Conservation (phyloP, 2,797 vertebrate species). For the Platalea minor region DNA sequence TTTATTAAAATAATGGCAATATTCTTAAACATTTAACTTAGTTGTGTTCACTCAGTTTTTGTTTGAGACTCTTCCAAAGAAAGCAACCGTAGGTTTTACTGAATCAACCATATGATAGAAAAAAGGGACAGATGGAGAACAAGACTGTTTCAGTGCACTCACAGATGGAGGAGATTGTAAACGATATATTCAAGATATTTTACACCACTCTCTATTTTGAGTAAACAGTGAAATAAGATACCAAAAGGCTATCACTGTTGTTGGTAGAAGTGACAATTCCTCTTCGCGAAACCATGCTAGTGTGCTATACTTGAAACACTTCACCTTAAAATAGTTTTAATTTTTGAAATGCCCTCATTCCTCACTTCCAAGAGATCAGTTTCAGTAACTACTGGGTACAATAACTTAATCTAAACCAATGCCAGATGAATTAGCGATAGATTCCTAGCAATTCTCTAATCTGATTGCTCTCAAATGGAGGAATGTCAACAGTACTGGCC, state of each 20-base stretch:
- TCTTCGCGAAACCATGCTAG: neutral
- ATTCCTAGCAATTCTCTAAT: neutral
- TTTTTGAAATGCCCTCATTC: neutral
- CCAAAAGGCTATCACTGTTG: neutral
- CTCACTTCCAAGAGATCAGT: neutral
- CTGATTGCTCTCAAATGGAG: neutral
- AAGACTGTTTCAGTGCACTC: neutral
- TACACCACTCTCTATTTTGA: conserved; percentile 26
- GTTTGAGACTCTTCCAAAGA: neutral
- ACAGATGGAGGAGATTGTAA: conserved; percentile 15
- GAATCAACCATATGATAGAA: neutral
- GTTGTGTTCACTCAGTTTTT: neutral
- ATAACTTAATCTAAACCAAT: neutral
- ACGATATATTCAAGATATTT: neutral
- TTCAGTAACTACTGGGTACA: neutral
- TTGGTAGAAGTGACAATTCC: neutral
- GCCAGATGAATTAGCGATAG: neutral
- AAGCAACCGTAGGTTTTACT: neutral
- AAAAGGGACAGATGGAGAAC: conserved; percentile 38
- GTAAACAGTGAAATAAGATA: conserved; percentile 21
- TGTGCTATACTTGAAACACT: neutral
- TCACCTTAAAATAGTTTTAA: neutral
- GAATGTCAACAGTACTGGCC: neutral
- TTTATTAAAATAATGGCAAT: neutral
- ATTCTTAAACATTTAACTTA: neutral